Evolutionary conservation across 2,113 vertebrate species (phyloP).

Genomic region (Rhodinocichla rosea): DNA sequence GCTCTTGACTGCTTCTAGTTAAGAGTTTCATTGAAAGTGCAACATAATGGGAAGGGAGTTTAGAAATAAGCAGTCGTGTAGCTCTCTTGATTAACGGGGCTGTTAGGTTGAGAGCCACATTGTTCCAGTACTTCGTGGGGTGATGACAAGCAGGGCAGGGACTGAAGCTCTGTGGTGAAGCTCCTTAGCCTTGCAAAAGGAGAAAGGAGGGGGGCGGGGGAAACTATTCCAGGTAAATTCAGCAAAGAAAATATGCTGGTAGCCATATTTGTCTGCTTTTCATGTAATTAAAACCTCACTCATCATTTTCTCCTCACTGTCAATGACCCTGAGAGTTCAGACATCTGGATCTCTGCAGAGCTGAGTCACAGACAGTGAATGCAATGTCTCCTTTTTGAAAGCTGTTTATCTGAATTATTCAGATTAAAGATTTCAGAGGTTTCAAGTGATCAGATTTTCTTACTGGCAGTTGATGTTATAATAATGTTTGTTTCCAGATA

Average conservation of each 20-base stretch:
- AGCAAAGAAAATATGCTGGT: neutral
- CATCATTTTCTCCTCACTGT: neutral
- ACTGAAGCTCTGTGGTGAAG: neutral
- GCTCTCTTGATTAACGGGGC: slow-evolving; percentile 56
- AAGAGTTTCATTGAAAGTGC: slow-evolving; percentile 50
- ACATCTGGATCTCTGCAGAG: neutral
- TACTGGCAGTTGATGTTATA: neutral
- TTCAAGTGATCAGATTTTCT: neutral
- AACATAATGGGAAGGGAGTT: slow-evolving; percentile 58
- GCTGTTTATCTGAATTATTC: neutral
- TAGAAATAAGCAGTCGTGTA: slow-evolving; percentile 48
- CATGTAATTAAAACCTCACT: neutral
- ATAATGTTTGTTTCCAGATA: neutral
- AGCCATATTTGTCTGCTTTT: neutral
- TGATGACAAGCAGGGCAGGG: neutral
- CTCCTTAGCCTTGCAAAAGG: neutral
- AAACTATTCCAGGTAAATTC: neutral
- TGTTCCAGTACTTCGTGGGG: neutral
- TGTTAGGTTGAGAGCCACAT: slow-evolving; percentile 43
- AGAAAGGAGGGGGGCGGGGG: accelerated
- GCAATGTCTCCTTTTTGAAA: neutral
- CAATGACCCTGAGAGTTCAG: neutral
- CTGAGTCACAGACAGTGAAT: neutral
- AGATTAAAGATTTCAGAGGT: neutral
- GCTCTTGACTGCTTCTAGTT: slow-evolving; percentile 59